Evolutionary conservation across 2,888 invertebrate species (phyloP).

Genomic region (Drosophila peninsularis): DNA sequence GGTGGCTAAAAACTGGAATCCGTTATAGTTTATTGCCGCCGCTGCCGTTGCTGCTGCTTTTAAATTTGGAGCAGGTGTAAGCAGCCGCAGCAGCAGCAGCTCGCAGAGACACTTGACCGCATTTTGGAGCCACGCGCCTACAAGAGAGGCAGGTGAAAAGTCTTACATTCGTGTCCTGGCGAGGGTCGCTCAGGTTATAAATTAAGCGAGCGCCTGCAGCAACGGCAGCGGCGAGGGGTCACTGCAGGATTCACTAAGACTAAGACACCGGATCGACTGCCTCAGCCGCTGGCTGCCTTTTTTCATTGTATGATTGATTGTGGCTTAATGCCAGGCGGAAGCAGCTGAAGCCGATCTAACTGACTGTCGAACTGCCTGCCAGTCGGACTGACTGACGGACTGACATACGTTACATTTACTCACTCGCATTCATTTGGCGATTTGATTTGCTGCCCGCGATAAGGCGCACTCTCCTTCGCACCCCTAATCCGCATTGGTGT

Average conservation of each 20-base stretch:
- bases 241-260: conserved; percentile 53
- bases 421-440: conserved; percentile 57
- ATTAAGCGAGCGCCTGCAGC: conserved; percentile 72
- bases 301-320: conserved; percentile 74
- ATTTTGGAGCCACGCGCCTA: conserved; percentile 79
- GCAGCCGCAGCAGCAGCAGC: conserved; percentile 5
- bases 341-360: conserved; percentile 66
- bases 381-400: neutral
- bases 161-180: conserved; percentile 55
- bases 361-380: neutral
- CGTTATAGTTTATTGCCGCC: conserved; percentile 79
- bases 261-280: conserved; percentile 13
- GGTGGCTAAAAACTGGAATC: conserved; percentile 77
- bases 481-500: conserved; percentile 73
- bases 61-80: conserved; percentile 78
- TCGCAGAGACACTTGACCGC: conserved; percentile 71
- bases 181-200: conserved; percentile 74
- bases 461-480: conserved; percentile 33
- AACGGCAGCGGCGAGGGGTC: conserved; percentile 47
- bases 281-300: conserved; percentile 15
- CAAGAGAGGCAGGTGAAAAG: conserved; percentile 66
- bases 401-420: conserved; percentile 50
- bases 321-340: conserved; percentile 72
- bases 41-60: conserved; percentile 28
- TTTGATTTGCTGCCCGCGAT: conserved; percentile 65